Base-by-base conservation (phyloP, 2,888 invertebrate species). In the Apodemia zela region DNA sequence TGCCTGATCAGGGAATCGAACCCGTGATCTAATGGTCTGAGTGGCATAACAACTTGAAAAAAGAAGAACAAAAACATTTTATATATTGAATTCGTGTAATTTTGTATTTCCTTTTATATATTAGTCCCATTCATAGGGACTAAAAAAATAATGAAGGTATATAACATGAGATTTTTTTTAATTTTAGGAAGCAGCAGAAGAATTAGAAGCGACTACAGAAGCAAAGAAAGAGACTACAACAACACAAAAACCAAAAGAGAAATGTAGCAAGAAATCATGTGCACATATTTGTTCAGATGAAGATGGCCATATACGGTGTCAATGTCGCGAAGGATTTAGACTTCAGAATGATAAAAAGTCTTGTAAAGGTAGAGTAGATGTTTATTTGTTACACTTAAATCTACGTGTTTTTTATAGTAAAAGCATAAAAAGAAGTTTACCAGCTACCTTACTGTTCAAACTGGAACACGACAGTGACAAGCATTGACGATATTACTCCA, bases 251-350 rank as follows among this genome's bases (percentile, higher is more conserved):
- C 71, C 73, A 7, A 77, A 73, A 66, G 79, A 80, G 63, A 79
- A 71, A 59, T 89, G 90, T 69, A 77, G 76, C 66, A 75, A 73
- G 57, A 78, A 79, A 47, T 82, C 87, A 8, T 91, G 90, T 70
- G 78, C 81, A 15, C 90, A 91, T 35, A 68, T 77, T 47, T 91
- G 90, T 71, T 74, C 79, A 7, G 89, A 87, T 49, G 79, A 78
- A 1, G 77, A 69, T 7, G 90, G 87, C 0, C 67, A 66, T 3
- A 71, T 88, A 11, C 71, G 66, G 33, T 91, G 90, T 67, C 73
- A 72, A 25, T 91, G 90, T 65, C 75, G 72, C 0, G 77, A 82
- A 33, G 90, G 90, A 0, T 90, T 72, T 72, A 73, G 84, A 65
- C 76, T 89, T 38, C 82, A 85, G 42, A 66, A 69, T 3, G 88